phyloP scores from a whole-genome alignment of 1,140 invertebrate species.

The Saxidomus purpurata region DNA sequence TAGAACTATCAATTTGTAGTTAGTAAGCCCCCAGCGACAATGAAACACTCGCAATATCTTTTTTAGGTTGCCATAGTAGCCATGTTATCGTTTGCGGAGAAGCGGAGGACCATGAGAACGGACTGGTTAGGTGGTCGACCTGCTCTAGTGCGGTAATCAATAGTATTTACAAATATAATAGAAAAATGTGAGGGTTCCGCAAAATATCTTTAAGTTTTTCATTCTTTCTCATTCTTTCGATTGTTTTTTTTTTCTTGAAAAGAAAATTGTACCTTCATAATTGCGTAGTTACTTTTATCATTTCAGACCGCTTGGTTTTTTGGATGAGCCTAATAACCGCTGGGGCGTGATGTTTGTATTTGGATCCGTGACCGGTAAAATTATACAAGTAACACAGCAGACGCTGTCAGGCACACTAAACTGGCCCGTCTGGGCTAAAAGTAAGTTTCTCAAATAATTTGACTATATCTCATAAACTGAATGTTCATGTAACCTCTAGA shows the following conservation, averaged over 20 bases:
- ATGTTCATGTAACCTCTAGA: no score
- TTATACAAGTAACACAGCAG: neutral
- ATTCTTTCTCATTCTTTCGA: no score
- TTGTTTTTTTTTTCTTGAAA: no score
- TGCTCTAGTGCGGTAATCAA: neutral
- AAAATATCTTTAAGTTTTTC: no score
- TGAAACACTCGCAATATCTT: neutral
- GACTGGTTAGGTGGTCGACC: neutral
- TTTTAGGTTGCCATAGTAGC: neutral
- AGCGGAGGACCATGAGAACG: neutral
- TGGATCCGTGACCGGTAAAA: conserved; percentile 1
- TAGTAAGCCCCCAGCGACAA: no score
- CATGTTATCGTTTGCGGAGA: neutral
- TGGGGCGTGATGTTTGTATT: neutral
- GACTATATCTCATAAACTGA: no score
- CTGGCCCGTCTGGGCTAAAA: conserved; percentile 13
- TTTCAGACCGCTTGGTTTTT: neutral
- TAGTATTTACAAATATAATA: neutral
- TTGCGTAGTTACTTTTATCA: neutral
- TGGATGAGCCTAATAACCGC: conserved; percentile 3
- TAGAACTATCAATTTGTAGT: no score
- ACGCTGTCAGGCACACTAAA: neutral
- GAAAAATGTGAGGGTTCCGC: no score
- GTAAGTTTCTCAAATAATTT: neutral
- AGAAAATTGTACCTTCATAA: no score